These are phyloP conservation scores for Bombus polaris DNA, from an alignment of 1,140 invertebrate genomes.

Conservation along the genomic window DNA sequence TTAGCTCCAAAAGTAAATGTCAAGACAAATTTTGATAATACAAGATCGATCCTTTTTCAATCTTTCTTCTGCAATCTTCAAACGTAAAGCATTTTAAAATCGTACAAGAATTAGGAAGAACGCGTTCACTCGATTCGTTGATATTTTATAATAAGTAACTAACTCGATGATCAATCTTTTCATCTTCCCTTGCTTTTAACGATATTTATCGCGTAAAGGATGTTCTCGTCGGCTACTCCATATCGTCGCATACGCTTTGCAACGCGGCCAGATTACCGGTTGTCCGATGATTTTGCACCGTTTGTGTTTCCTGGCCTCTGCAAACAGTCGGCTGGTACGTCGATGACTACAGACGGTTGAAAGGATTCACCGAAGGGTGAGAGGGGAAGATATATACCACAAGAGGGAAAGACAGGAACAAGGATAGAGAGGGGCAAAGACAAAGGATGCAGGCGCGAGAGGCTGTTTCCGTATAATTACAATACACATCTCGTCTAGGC, in stretches of 20 bases:
- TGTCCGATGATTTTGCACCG: constrained; percentile 38
- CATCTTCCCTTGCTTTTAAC: background rate
- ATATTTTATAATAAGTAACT: too few species aligned
- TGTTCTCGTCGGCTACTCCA: constrained; percentile 23
- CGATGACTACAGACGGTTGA: constrained; percentile 23
- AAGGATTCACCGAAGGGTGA: constrained; percentile 28
- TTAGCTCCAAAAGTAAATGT: too few species aligned
- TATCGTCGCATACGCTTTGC: constrained; percentile 18
- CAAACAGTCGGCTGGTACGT: constrained; percentile 37
- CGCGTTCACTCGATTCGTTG: too few species aligned
- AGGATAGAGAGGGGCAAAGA: background rate
- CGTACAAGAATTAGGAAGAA: too few species aligned
- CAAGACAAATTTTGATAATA: too few species aligned
- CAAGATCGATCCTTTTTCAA: too few species aligned
- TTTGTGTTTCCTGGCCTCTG: constrained; percentile 33
- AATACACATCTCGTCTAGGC: constrained; percentile 68
- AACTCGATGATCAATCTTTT: background rate
- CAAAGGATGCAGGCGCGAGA: constrained; percentile 39
- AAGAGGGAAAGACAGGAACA: background rate
- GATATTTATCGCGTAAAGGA: constrained; percentile 14
- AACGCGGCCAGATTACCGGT: constrained; percentile 24
- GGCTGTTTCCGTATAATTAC: constrained; percentile 72
- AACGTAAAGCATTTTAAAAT: too few species aligned
- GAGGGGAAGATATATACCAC: background rate
- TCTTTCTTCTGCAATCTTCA: too few species aligned